phyloP scores from a whole-genome alignment of 1,140 invertebrate species.

The Caenorhabditis inopinata region DNA sequence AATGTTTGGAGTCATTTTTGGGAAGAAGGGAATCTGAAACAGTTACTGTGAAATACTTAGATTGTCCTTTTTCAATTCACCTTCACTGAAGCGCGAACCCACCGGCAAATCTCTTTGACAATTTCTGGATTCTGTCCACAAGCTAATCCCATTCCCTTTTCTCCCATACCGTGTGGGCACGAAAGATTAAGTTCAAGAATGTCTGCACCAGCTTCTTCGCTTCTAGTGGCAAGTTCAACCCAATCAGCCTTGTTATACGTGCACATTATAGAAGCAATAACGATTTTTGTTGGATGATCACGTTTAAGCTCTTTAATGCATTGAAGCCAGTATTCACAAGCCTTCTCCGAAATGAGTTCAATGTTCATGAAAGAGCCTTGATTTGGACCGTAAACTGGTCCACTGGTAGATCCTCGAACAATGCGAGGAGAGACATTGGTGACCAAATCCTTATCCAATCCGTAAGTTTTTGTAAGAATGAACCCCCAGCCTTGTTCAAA shows the following conservation, averaged over 20 bases:
- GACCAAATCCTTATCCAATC: constrained; percentile 88
- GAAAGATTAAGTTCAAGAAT: constrained; percentile 92
- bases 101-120: constrained; percentile 84
- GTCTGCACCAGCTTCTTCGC: constrained; percentile 82
- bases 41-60: not conserved
- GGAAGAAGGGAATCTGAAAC: constrained; percentile 88
- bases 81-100: constrained; percentile 74
- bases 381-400: constrained; percentile 86
- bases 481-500: constrained; percentile 96
- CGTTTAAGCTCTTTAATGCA: constrained; percentile 84
- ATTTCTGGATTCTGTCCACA: constrained; percentile 89
- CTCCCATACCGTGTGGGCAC: constrained; percentile 97
- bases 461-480: constrained; percentile 92
- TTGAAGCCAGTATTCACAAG: constrained; percentile 84
- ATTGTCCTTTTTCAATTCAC: no score
- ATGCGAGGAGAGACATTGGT: constrained; percentile 96
- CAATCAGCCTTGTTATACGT: constrained; percentile 82
- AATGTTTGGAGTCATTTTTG: constrained; percentile 95
- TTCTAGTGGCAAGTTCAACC: constrained; percentile 77
- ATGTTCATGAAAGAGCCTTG: constrained; percentile 95
- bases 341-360: constrained; percentile 96
- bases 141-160: constrained; percentile 87
- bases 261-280: constrained; percentile 97
- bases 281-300: constrained; percentile 86
- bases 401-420: constrained; percentile 85